phyloP scores from a whole-genome alignment of 2,888 invertebrate genomes.

The Andrena trimmerana region DNA sequence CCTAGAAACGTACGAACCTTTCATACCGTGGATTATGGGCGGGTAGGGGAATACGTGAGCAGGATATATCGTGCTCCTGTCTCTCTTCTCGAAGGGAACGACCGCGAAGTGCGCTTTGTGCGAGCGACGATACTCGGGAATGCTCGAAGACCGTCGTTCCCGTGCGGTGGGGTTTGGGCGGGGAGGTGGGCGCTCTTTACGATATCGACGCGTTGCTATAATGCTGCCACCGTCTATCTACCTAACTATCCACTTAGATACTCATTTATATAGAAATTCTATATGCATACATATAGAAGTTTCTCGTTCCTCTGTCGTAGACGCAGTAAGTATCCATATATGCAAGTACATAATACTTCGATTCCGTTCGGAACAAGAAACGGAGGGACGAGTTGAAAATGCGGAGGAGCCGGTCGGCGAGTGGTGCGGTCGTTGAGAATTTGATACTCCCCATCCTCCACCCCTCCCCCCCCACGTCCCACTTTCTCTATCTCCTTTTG shows the following conservation, averaged over 20 bases:
- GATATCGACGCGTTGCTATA: constrained; percentile 25
- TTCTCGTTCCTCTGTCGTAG: constrained; percentile 37
- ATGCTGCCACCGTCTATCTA: constrained; percentile 51
- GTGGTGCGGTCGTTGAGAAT: background rate
- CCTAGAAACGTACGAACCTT: constrained; percentile 29
- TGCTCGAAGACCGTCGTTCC: background rate
- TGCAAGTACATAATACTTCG: constrained; percentile 56
- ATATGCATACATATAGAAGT: constrained; percentile 51
- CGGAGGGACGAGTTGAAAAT: constrained; percentile 39
- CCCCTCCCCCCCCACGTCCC: background rate
- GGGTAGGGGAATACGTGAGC: constrained; percentile 8
- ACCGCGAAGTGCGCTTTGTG: constrained; percentile 27
- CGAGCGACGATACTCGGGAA: constrained; percentile 2
- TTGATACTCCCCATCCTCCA: background rate
- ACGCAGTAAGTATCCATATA: constrained; percentile 52
- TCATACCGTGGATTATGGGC: constrained; percentile 8
- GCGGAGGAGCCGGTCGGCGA: constrained; percentile 12
- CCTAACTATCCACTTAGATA: constrained; percentile 63
- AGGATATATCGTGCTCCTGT: background rate
- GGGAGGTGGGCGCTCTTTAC: background rate
- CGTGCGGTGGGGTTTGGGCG: background rate
- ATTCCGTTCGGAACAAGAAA: constrained; percentile 37
- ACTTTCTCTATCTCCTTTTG: constrained; percentile 39
- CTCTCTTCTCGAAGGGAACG: background rate
- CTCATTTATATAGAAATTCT: constrained; percentile 55